phyloP scores from a whole-genome alignment of 1,140 invertebrate species.

The Mesaphorura yosii region DNA sequence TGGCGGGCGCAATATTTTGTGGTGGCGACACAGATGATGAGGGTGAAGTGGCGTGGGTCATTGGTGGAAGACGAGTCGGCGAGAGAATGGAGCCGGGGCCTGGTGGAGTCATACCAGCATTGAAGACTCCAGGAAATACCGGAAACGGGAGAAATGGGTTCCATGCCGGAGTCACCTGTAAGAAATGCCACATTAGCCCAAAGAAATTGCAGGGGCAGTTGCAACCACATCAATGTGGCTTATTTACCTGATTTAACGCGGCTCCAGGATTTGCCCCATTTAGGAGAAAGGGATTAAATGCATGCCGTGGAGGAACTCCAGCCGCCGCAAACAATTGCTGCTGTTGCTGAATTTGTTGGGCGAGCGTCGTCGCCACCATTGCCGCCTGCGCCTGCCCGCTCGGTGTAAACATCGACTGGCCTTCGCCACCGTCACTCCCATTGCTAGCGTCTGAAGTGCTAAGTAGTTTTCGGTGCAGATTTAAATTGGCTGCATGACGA shows the following conservation, averaged over 20 bases:
- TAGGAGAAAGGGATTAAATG: constrained; percentile 19
- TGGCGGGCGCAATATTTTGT: not conserved
- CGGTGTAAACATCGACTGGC: no score
- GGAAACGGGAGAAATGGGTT: constrained; percentile 26
- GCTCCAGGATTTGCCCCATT: not conserved
- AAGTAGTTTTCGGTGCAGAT: constrained; percentile 75
- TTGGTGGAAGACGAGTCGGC: not conserved
- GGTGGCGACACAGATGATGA: constrained; percentile 8
- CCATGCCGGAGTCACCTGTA: constrained; percentile 14
- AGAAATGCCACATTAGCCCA: constrained; percentile 1
- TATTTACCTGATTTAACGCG: not conserved
- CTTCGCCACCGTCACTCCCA: constrained; percentile 8
- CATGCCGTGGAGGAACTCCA: not conserved
- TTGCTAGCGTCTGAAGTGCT: constrained; percentile 47
- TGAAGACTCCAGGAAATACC: constrained; percentile 16
- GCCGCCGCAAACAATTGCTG: no score
- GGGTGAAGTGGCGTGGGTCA: no score
- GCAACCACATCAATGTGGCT: constrained; percentile 1
- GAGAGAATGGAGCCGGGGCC: not conserved
- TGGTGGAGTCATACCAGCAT: constrained; percentile 3
- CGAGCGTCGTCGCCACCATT: constrained; percentile 7
- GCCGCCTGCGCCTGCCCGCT: no score
- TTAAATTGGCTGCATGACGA: constrained; percentile 81
- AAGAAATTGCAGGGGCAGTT: not conserved
- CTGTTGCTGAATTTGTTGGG: not conserved